A percentile compares a stretch with the other conserved stretches of the same genome.
Conservation (phyloP, 1,140 invertebrate genomes). For the Acromyrmex echinatior region DNA sequence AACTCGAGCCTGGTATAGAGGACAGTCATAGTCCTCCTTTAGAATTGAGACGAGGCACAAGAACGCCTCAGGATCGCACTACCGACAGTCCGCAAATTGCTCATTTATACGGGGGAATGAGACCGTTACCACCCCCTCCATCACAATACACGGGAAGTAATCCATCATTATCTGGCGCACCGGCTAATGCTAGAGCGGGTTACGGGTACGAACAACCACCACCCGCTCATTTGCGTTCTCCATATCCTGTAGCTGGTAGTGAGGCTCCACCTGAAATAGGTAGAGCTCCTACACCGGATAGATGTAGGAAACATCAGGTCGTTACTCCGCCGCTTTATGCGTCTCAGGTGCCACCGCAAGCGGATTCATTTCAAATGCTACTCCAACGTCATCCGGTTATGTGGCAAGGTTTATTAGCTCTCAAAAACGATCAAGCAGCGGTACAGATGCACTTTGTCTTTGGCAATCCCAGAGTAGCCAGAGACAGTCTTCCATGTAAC, state of each 20-base stretch:
- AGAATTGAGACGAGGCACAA: slow-evolving; percentile 89
- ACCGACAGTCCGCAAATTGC: slow-evolving; percentile 92
- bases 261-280: slow-evolving; percentile 85
- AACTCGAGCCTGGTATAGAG: slow-evolving; percentile 88
- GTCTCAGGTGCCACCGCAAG: slow-evolving; percentile 91
- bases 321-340: slow-evolving; percentile 90
- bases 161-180: slow-evolving; percentile 76
- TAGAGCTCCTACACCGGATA: slow-evolving; percentile 86
- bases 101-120: slow-evolving; percentile 86
- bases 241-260: slow-evolving; percentile 85
- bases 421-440: slow-evolving; percentile 98
- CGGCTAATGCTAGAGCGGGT: slow-evolving; percentile 79
- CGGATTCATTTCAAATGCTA: slow-evolving; percentile 92
- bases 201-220: slow-evolving; percentile 89
- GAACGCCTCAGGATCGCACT: slow-evolving; percentile 91
- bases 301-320: slow-evolving; percentile 87
- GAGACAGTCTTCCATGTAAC: slow-evolving; percentile 93
- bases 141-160: slow-evolving; percentile 81
- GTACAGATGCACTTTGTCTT: slow-evolving; percentile 99
- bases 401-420: slow-evolving; percentile 97
- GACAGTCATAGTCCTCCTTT: slow-evolving; percentile 91
- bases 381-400: slow-evolving; percentile 96
- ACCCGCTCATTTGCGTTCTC: slow-evolving; percentile 88
- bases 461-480: slow-evolving; percentile 95
- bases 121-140: slow-evolving; percentile 83